Evolutionary conservation across 2,797 vertebrate species (phyloP).

Genomic region (Sebastes trivittatus): DNA sequence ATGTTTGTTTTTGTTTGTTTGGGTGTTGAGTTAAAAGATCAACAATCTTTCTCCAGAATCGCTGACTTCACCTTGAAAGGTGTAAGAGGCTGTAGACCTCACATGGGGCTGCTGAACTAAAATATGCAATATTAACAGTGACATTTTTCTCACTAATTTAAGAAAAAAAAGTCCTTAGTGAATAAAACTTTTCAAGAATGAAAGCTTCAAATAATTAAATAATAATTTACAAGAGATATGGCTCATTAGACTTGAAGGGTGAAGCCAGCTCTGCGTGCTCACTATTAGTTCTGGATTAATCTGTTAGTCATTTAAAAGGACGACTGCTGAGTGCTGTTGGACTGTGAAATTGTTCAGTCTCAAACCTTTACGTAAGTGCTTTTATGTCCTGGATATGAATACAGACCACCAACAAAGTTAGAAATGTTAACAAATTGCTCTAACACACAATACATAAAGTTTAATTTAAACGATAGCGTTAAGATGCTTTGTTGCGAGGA

Average conservation of each 20-base stretch:
- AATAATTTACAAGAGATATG: constrained; percentile 11
- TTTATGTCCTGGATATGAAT: constrained; percentile 25
- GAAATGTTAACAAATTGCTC: constrained; percentile 6
- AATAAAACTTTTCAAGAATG: constrained; percentile 6
- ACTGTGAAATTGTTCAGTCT: constrained; percentile 51
- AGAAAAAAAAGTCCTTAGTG: too few species aligned
- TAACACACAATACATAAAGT: not conserved
- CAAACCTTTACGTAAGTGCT: constrained; percentile 15
- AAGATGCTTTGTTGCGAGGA: not conserved
- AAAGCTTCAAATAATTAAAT: constrained; percentile 8
- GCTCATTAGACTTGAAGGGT: constrained; percentile 33
- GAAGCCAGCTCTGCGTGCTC: constrained; percentile 30
- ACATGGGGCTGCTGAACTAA: not conserved
- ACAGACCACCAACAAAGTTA: not conserved
- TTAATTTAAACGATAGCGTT: not conserved
- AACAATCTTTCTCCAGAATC: not conserved
- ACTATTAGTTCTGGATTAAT: constrained; percentile 46
- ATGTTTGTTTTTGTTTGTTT: not conserved
- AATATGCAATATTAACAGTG: not conserved
- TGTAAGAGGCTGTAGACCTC: not conserved
- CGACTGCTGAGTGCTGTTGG: constrained; percentile 38
- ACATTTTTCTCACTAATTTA: constrained; percentile 10
- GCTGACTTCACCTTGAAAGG: not conserved
- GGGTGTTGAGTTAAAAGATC: not conserved
- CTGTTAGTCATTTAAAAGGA: constrained; percentile 49